These are phyloP conservation scores for Phengaris arion DNA, from an alignment of 2,888 invertebrate species.

Conservation along the genomic window DNA sequence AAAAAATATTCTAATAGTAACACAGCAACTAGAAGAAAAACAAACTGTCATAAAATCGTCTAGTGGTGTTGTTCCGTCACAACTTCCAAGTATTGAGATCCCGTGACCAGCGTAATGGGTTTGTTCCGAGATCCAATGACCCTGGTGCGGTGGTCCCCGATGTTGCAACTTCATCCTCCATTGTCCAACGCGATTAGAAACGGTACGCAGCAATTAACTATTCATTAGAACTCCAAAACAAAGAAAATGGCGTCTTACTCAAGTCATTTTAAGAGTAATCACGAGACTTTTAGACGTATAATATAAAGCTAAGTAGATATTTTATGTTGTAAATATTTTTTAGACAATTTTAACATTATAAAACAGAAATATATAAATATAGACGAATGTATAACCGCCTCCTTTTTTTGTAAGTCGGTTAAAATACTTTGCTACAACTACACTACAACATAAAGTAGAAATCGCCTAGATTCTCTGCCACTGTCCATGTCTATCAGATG, in stretches of 20 bases:
- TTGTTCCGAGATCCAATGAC: conserved; percentile 20
- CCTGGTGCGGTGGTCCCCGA: conserved; percentile 2
- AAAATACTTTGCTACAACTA: no score
- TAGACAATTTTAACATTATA: no score
- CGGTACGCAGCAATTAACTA: conserved; percentile 1
- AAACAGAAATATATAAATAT: no score
- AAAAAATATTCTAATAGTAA: no score
- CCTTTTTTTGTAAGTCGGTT: no score
- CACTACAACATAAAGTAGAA: no score
- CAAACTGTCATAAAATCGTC: not conserved
- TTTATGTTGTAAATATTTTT: no score
- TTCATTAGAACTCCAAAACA: not conserved
- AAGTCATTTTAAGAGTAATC: not conserved
- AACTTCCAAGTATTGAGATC: not conserved
- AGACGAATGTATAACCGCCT: no score
- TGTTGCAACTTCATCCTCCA: conserved; percentile 14
- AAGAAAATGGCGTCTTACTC: not conserved
- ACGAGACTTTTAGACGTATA: no score
- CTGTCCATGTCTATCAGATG: no score
- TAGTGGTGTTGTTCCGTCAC: conserved; percentile 10
- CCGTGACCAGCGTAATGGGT: conserved; percentile 5
- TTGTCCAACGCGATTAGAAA: conserved; percentile 17
- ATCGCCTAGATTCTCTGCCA: no score
- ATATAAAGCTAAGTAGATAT: no score
- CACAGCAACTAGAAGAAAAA: not conserved